phyloP scores from a whole-genome alignment of 2,797 vertebrate species.

The Chiloscyllium punctatum region DNA sequence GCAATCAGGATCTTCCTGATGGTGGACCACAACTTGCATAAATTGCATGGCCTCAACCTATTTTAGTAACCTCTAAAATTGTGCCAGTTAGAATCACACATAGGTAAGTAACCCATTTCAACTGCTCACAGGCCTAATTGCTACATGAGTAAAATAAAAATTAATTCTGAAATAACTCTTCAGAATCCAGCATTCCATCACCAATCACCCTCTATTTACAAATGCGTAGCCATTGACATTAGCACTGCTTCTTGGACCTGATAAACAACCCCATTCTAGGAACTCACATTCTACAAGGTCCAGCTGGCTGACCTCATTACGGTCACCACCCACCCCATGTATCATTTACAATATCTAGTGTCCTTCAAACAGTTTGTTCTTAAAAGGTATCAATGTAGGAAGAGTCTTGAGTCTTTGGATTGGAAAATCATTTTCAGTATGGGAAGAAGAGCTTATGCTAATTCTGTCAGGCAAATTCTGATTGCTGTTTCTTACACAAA shows the following conservation, averaged over 20 bases:
- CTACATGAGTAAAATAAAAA: background rate
- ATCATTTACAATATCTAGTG: background rate
- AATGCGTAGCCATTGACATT: no score
- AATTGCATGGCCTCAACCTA: background rate
- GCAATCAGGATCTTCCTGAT: background rate
- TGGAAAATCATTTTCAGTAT: background rate
- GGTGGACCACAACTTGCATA: background rate
- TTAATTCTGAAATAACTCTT: no score
- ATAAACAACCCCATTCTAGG: no score
- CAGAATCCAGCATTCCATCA: no score
- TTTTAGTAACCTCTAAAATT: background rate
- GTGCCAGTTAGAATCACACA: background rate
- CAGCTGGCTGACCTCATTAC: no score
- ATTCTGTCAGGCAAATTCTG: background rate
- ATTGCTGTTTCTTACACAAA: background rate
- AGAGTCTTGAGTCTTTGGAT: background rate
- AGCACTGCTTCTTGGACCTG: no score
- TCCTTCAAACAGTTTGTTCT: background rate
- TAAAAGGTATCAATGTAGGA: background rate
- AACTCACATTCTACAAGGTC: no score
- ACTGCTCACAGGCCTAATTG: background rate
- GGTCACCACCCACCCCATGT: background rate
- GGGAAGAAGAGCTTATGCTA: background rate
- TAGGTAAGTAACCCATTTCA: background rate
- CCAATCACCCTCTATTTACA: no score